phyloP scores from a whole-genome alignment of 2,888 invertebrate species.

The Eurytoma adleriae region DNA sequence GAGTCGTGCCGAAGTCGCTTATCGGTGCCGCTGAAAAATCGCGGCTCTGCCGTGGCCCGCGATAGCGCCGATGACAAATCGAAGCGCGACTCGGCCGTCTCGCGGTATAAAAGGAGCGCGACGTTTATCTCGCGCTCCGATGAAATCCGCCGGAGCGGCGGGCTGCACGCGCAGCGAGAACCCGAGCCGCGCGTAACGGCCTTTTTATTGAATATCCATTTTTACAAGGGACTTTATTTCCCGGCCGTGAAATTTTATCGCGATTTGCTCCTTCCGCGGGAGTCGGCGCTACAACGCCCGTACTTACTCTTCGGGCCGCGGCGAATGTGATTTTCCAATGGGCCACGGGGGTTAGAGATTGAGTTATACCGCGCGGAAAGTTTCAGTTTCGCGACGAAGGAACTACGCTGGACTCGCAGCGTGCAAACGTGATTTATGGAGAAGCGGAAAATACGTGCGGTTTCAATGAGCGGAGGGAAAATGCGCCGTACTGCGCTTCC shows the following conservation, averaged over 20 bases:
- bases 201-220: constrained; percentile 38
- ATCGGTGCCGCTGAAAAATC: constrained; percentile 35
- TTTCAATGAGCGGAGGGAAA: too few relatives aligned
- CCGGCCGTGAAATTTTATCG: constrained; percentile 11
- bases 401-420: too few relatives aligned
- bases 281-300: too few relatives aligned
- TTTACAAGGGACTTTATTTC: constrained; percentile 11
- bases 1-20: constrained; percentile 2
- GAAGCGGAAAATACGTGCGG: too few relatives aligned
- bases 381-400: too few relatives aligned
- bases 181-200: background rate
- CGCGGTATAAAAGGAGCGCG: background rate
- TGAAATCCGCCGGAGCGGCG: background rate
- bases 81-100: background rate
- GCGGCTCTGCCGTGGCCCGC: background rate
- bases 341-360: too few relatives aligned
- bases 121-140: constrained; percentile 20
- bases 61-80: constrained; percentile 27
- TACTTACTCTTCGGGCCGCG: too few relatives aligned
- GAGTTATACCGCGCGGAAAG: too few relatives aligned
- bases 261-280: too few relatives aligned
- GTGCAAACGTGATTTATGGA: too few relatives aligned
- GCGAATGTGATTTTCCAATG: too few relatives aligned
- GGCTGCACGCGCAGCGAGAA: background rate
- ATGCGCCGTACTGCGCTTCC: too few relatives aligned